Conservation (phyloP, 1,140 invertebrate species). For the Drosophila guanche region DNA sequence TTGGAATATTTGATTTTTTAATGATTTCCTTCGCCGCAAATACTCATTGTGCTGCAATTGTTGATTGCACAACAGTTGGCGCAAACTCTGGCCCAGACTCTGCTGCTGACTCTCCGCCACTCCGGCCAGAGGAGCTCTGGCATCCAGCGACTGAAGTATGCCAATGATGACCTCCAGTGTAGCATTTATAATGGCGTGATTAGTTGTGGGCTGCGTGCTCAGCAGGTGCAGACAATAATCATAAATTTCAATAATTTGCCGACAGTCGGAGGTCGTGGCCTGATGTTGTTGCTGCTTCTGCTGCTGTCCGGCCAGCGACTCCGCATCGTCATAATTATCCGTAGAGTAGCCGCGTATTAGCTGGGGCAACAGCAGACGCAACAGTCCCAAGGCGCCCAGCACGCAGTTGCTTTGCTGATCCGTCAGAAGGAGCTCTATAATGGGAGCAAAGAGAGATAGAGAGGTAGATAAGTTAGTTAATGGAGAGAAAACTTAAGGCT, state of each 20-base stretch:
- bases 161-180: conserved; percentile 90
- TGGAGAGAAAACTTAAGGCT: conserved; percentile 53
- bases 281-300: conserved; percentile 41
- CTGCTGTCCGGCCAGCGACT: conserved; percentile 56
- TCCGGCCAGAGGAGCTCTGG: conserved; percentile 45
- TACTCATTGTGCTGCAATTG: conserved; percentile 83
- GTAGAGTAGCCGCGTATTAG: conserved; percentile 75
- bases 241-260: conserved; percentile 87
- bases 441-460: neutral
- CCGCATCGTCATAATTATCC: conserved; percentile 65
- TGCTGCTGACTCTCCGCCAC: conserved; percentile 4
- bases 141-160: conserved; percentile 85
- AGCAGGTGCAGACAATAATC: conserved; percentile 89
- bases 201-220: conserved; percentile 85
- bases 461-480: conserved; percentile 32
- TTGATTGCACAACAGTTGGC: conserved; percentile 84
- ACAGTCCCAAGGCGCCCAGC: conserved; percentile 87
- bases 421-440: conserved; percentile 85
- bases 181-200: conserved; percentile 91
- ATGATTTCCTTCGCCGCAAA: conserved; percentile 83
- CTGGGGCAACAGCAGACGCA: conserved; percentile 87
- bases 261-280: conserved; percentile 57
- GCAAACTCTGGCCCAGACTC: conserved; percentile 82
- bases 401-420: conserved; percentile 85
- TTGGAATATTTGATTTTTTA: conserved; percentile 84